Percentiles rank a stretch among this genome's conserved stretches.
Conservation (phyloP, 2,888 invertebrate genomes). For the Caprella mutica region DNA sequence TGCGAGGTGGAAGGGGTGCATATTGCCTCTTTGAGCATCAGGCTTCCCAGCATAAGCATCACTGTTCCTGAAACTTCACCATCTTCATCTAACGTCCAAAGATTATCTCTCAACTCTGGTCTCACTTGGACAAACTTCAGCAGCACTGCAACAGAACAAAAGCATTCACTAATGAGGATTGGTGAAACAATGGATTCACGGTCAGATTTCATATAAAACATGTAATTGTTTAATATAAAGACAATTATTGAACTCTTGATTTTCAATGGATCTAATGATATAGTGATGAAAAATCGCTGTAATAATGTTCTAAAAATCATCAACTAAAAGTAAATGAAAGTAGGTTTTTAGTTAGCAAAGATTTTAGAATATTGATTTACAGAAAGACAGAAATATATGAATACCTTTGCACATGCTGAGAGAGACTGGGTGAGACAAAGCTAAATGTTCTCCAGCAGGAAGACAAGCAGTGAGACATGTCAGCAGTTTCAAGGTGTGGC, state of each 20-base stretch:
- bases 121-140: constrained; percentile 32
- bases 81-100: constrained; percentile 32
- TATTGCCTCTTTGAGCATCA: constrained; percentile 23
- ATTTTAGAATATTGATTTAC: no score
- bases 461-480: constrained; percentile 21
- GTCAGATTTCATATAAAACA: no score
- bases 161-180: no score
- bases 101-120: constrained; percentile 24
- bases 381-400: background rate
- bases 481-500: constrained; percentile 24
- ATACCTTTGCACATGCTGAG: constrained; percentile 34
- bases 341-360: no score
- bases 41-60: constrained; percentile 29
- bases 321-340: no score
- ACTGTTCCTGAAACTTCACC: constrained; percentile 32
- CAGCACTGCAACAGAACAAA: constrained; percentile 16
- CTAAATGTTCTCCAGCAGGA: constrained; percentile 30
- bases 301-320: no score
- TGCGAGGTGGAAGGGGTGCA: constrained; percentile 1
- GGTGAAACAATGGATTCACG: no score
- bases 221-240: no score
- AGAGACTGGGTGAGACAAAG: constrained; percentile 30
- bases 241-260: no score
- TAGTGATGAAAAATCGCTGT: no score
- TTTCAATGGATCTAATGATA: no score